A percentile compares a stretch with the other conserved stretches of the same genome.
phyloP scores from a whole-genome alignment of 2,888 invertebrate species.

The Epinotia brunnichana region DNA sequence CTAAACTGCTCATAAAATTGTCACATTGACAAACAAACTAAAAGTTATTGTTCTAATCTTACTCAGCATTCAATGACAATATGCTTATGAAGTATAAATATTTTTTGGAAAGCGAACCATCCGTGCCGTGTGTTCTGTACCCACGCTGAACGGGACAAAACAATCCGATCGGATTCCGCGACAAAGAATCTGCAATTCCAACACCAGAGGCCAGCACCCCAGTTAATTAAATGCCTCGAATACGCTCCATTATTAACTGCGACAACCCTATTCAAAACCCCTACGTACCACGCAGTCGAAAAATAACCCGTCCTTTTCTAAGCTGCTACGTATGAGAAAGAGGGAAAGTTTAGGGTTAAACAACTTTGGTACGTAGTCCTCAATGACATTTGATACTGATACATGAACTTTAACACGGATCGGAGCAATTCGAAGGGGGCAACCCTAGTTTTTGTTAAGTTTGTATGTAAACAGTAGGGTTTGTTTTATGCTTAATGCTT shows the following conservation, averaged over 20 bases:
- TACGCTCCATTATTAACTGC: constrained; percentile 42
- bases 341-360: constrained; percentile 18
- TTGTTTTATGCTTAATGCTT: constrained; percentile 35
- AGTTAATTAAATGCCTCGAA: constrained; percentile 43
- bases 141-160: constrained; percentile 16
- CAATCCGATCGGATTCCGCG: constrained; percentile 38
- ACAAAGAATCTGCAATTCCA: constrained; percentile 42
- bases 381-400: constrained; percentile 42
- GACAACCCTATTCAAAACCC: constrained; percentile 38
- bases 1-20: too few relatives aligned
- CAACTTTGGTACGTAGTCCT: constrained; percentile 1
- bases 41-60: too few relatives aligned
- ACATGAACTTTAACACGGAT: constrained; percentile 32
- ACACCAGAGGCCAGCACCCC: constrained; percentile 39
- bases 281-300: neutral
- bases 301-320: constrained; percentile 2
- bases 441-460: constrained; percentile 33
- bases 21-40: too few relatives aligned
- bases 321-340: neutral
- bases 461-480: constrained; percentile 26
- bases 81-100: too few relatives aligned
- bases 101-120: neutral
- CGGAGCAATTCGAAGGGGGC: constrained; percentile 15
- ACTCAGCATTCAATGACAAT: too few relatives aligned
- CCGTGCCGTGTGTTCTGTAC: constrained; percentile 1